Percentiles rank a stretch among this genome's conserved stretches.
Conservation (phyloP, 2,113 vertebrate species). For the Lepisosteus osseus region DNA sequence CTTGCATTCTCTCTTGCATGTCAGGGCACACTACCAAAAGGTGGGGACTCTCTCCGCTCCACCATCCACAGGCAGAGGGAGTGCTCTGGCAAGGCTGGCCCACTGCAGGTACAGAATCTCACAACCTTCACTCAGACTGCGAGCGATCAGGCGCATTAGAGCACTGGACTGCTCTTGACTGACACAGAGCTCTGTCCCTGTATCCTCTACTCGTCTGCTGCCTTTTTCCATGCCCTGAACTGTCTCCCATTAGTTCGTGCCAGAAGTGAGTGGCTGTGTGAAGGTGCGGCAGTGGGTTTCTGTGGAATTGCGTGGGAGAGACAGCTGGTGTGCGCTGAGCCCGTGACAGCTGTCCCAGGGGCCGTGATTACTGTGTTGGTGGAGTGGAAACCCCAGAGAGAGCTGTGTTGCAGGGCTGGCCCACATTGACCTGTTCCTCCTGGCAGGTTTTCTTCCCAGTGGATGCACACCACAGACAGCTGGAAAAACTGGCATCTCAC, state of each 20-base stretch:
- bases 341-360: conserved; percentile 37
- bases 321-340: conserved; percentile 39
- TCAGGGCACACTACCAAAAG: conserved; percentile 41
- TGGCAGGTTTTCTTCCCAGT: no score
- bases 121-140: background rate
- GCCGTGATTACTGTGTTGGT: conserved; percentile 52
- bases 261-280: no score
- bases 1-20: conserved; percentile 2
- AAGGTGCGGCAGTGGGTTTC: no score
- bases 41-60: conserved; percentile 39
- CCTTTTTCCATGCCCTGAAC: no score
- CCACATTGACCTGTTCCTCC: no score
- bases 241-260: no score
- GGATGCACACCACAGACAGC: background rate
- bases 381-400: conserved; percentile 49
- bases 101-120: conserved; percentile 41
- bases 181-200: no score
- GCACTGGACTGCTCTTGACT: no score
- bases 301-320: conserved; percentile 14
- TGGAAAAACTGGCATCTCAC: background rate
- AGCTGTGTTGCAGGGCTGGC: no score
- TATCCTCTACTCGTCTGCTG: no score
- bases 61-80: conserved; percentile 34
- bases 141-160: background rate
- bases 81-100: conserved; percentile 22